A percentile compares a stretch with the other conserved stretches of the same genome.
Evolutionary conservation across 2,888 invertebrate genomes (phyloP).

Genomic region (Aplocera efformata): DNA sequence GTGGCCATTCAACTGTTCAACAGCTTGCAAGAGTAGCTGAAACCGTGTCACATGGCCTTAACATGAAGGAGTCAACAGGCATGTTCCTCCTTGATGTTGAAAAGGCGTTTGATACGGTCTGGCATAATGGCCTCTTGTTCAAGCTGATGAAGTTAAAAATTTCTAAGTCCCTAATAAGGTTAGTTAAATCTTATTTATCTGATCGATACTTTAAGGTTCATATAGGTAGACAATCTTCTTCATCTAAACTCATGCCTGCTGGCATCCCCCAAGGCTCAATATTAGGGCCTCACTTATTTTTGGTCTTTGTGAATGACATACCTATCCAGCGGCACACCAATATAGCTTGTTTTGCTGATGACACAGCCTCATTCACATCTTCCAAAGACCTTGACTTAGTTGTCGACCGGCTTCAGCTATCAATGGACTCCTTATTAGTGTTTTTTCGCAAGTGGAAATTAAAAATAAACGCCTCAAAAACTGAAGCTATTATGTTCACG

Average conservation of each 20-base stretch:
- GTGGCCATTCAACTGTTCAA: constrained; percentile 3
- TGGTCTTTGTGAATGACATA: constrained; percentile 1
- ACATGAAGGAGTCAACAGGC: constrained; percentile 1
- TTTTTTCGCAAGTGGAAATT: constrained; percentile 4
- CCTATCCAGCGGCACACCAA: constrained; percentile 1
- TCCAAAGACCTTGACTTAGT: not conserved
- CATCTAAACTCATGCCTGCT: not conserved
- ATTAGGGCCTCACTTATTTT: constrained; percentile 3
- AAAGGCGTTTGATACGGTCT: constrained; percentile 3
- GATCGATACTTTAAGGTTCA: not conserved
- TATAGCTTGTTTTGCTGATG: constrained; percentile 6
- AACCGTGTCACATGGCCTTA: not conserved
- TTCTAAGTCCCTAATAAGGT: not conserved
- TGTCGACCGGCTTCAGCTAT: not conserved
- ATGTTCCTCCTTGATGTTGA: constrained; percentile 4
- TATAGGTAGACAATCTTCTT: not conserved
- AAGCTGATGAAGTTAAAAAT: not conserved
- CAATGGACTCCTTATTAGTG: not conserved
- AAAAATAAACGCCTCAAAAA: constrained; percentile 6
- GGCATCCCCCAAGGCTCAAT: constrained; percentile 10
- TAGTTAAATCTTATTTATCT: not conserved
- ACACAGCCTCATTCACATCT: constrained; percentile 1
- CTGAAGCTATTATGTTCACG: constrained; percentile 10
- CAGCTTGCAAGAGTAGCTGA: constrained; percentile 5
- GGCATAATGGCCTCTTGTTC: constrained; percentile 1